Evolutionary conservation across 2,797 vertebrate genomes (phyloP).

Genomic region (Falco peregrinus): DNA sequence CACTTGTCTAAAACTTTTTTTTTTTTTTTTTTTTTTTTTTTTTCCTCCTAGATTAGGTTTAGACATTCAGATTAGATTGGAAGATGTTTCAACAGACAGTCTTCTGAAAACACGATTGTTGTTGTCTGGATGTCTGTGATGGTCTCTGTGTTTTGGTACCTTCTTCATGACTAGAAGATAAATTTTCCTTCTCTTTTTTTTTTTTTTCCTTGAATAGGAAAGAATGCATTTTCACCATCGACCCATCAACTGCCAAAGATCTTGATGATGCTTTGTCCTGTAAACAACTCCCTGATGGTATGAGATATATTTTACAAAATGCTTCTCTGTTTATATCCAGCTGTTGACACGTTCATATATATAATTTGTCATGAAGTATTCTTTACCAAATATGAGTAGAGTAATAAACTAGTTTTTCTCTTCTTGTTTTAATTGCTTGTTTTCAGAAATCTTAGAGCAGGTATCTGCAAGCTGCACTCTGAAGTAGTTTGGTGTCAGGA

Average conservation of each 20-base stretch:
- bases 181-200: constrained; percentile 40
- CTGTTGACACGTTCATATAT: background rate
- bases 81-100: background rate
- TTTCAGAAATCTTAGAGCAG: background rate
- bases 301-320: constrained; percentile 47
- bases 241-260: constrained; percentile 85
- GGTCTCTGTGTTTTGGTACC: constrained; percentile 29
- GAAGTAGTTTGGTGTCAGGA: constrained; percentile 10
- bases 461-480: constrained; percentile 10
- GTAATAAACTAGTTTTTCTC: constrained; percentile 1
- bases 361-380: constrained; percentile 26
- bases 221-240: constrained; percentile 89
- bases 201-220: constrained; percentile 80
- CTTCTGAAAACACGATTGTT: constrained; percentile 30
- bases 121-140: constrained; percentile 10
- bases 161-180: constrained; percentile 34
- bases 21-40: background rate
- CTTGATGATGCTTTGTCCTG: constrained; percentile 88
- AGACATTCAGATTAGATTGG: background rate
- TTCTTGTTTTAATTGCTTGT: constrained; percentile 40
- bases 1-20: background rate
- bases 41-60: background rate
- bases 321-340: constrained; percentile 27
- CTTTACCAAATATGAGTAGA: constrained; percentile 22
- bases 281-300: constrained; percentile 88